These are phyloP conservation scores for Epistrophella euchroma DNA, from an alignment of 2,888 invertebrate species.

Conservation along the genomic window DNA sequence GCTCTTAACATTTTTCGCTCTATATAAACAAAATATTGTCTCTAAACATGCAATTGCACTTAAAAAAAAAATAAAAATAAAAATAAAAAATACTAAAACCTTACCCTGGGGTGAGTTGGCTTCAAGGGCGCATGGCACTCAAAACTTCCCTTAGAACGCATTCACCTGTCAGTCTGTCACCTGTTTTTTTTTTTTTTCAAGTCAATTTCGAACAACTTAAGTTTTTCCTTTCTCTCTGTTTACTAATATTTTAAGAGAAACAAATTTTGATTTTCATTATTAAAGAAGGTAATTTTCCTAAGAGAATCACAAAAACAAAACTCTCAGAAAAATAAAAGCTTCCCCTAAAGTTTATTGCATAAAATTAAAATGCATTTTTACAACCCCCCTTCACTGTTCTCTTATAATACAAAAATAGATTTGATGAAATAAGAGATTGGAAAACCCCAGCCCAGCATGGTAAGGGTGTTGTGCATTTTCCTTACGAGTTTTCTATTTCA, in stretches of 20 bases:
- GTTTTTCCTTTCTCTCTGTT: slow-evolving; percentile 54
- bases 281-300: neutral
- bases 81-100: neutral
- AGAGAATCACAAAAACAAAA: slow-evolving; percentile 4
- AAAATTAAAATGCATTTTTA: slow-evolving; percentile 23
- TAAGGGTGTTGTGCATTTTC: slow-evolving; percentile 53
- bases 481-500: slow-evolving; percentile 12
- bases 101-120: slow-evolving; percentile 5
- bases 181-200: neutral
- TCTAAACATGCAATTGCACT: slow-evolving; percentile 56
- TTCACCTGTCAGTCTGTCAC: slow-evolving; percentile 21
- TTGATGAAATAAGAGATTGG: slow-evolving; percentile 1
- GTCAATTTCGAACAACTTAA: neutral
- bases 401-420: slow-evolving; percentile 12
- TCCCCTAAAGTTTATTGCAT: neutral
- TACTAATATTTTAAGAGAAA: slow-evolving; percentile 41
- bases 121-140: slow-evolving; percentile 43
- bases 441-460: slow-evolving; percentile 10
- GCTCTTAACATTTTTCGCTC: neutral
- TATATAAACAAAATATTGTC: slow-evolving; percentile 27
- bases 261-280: neutral
- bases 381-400: neutral
- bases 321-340: slow-evolving; percentile 20
- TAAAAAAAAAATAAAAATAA: neutral
- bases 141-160: slow-evolving; percentile 22